phyloP scores from a whole-genome alignment of 1,140 invertebrate genomes.

The Hypothenemus hampei region DNA sequence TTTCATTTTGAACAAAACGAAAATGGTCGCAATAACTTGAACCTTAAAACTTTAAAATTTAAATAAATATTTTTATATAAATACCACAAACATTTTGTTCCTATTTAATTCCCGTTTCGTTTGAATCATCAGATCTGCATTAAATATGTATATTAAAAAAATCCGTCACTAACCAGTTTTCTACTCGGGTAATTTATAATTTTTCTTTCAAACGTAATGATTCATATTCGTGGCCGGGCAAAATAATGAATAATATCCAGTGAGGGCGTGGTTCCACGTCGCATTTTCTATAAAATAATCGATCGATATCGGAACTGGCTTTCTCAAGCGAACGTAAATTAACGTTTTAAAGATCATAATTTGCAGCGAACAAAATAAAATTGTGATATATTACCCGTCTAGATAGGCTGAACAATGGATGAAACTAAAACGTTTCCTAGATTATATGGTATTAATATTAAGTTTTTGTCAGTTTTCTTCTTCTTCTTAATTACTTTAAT shows the following conservation, averaged over 20 bases:
- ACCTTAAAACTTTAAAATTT: no score
- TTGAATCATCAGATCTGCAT: no score
- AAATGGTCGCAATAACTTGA: no score
- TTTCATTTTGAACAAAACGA: no score
- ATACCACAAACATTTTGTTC: no score
- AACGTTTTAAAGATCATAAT: slow-evolving; percentile 24
- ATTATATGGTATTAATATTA: no score
- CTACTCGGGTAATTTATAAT: slow-evolving; percentile 1
- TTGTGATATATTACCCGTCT: slow-evolving; percentile 14
- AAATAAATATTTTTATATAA: no score
- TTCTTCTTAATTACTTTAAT: no score
- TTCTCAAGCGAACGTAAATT: slow-evolving; percentile 22
- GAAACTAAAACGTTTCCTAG: no score
- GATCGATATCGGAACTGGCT: slow-evolving; percentile 17
- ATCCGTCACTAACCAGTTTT: slow-evolving; percentile 2
- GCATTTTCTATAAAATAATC: slow-evolving; percentile 26
- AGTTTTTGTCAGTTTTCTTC: no score
- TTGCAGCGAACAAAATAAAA: slow-evolving; percentile 21
- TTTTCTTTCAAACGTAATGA: slow-evolving; percentile 1
- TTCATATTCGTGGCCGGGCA: not conserved
- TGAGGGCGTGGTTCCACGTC: slow-evolving; percentile 16
- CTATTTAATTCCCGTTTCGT: no score
- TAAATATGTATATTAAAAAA: no score
- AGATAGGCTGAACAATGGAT: slow-evolving; percentile 15
- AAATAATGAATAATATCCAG: slow-evolving; percentile 23